Evolutionary conservation across 1,140 invertebrate genomes (phyloP).

Genomic region (Doryteuthis pealeii): DNA sequence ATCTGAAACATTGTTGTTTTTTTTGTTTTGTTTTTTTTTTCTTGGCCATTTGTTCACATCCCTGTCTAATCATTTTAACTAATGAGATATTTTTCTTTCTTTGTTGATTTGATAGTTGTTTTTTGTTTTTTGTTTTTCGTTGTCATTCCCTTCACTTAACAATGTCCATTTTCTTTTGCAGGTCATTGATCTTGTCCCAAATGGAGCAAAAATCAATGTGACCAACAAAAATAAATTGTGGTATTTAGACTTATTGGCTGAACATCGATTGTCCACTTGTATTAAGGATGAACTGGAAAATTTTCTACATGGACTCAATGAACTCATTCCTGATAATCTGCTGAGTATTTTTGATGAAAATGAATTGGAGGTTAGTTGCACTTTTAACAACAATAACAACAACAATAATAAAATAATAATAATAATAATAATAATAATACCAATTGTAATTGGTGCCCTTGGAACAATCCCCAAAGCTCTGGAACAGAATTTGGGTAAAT

Average conservation of each 20-base stretch:
- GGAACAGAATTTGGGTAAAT: too few species aligned
- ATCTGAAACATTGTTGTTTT: too few species aligned
- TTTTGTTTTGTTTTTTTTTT: too few species aligned
- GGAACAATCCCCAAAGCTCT: too few species aligned
- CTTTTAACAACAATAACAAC: not conserved
- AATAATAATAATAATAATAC: too few species aligned
- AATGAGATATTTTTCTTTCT: too few species aligned
- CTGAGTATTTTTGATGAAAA: constrained; percentile 95
- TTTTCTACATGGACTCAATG: constrained; percentile 86
- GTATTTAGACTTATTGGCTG: constrained; percentile 86
- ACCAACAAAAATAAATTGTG: constrained; percentile 77
- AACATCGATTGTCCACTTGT: constrained; percentile 79
- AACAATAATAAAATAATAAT: not conserved
- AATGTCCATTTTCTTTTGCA: constrained; percentile 31
- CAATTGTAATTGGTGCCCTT: too few species aligned
- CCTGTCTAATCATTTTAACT: too few species aligned
- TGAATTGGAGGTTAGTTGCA: constrained; percentile 86
- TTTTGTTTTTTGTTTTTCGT: too few species aligned
- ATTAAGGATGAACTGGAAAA: constrained; percentile 83
- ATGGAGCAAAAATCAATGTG: constrained; percentile 72
- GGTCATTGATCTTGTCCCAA: constrained; percentile 74
- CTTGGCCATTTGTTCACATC: too few species aligned
- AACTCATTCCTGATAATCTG: constrained; percentile 88
- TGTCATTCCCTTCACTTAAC: not conserved
- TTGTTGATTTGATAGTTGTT: too few species aligned